Evolutionary conservation across 2,888 invertebrate genomes (phyloP).

Genomic region (Nebria brevicollis): DNA sequence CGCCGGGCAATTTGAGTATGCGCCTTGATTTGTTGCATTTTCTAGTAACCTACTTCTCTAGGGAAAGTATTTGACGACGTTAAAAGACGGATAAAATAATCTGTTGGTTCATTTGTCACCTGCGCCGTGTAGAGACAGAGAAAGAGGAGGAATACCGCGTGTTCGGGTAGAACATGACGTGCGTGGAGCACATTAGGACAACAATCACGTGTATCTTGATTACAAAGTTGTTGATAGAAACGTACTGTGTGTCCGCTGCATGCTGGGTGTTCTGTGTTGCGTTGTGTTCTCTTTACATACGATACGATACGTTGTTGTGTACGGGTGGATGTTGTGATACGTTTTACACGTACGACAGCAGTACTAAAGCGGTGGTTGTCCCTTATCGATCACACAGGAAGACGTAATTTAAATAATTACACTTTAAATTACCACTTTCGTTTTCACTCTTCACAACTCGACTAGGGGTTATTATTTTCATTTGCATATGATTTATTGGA

Average conservation of each 20-base stretch:
- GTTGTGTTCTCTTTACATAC: background rate
- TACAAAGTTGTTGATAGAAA: conserved; percentile 49
- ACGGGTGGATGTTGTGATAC: background rate
- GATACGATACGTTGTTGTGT: background rate
- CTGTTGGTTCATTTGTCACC: background rate
- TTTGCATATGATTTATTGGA: background rate
- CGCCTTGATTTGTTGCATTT: no score
- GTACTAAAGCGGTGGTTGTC: background rate
- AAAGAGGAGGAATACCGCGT: background rate
- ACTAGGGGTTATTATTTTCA: background rate
- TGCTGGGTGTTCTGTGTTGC: conserved; percentile 20
- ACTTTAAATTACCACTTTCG: background rate
- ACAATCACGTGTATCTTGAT: conserved; percentile 52
- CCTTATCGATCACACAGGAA: background rate
- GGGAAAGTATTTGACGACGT: background rate
- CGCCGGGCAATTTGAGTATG: no score
- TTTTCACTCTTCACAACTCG: background rate
- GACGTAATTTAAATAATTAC: background rate
- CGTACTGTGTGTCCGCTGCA: conserved; percentile 30
- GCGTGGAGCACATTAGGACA: conserved; percentile 15
- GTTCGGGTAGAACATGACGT: background rate
- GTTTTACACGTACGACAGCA: background rate
- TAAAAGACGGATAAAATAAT: background rate
- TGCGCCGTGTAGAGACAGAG: background rate
- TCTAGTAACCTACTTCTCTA: no score